A percentile compares a stretch with the other conserved stretches of the same genome.
Conservation (phyloP, 2,113 vertebrate species). For the Orycteropus afer region DNA sequence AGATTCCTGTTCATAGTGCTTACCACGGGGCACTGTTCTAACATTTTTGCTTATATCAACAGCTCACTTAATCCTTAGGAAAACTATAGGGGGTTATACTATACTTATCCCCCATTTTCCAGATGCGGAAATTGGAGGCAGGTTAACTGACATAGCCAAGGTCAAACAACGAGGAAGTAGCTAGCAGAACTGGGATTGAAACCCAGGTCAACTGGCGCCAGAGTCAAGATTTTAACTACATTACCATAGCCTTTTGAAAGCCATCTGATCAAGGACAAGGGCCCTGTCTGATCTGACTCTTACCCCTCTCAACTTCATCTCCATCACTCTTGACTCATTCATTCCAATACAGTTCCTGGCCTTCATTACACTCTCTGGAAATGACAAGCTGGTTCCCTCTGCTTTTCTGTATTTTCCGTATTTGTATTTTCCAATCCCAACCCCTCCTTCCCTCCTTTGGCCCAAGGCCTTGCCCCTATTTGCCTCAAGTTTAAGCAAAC, state of each 20-base stretch:
- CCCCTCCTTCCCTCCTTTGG: neutral
- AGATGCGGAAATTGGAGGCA: constrained; percentile 31
- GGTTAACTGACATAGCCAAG: constrained; percentile 1
- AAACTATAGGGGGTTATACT: constrained; percentile 1
- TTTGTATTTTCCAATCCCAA: constrained; percentile 7
- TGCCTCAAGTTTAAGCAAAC: neutral
- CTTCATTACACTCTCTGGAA: neutral
- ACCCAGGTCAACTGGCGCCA: neutral
- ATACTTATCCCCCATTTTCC: constrained; percentile 6
- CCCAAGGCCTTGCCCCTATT: neutral
- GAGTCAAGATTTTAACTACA: neutral
- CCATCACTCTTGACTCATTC: neutral
- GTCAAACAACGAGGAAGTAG: neutral
- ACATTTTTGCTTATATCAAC: constrained; percentile 21
- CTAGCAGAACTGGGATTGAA: neutral
- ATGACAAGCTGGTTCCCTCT: constrained; percentile 21
- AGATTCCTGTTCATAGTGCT: neutral
- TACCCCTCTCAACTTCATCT: neutral
- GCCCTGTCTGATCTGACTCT: neutral
- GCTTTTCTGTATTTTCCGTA: neutral
- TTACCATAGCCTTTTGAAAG: neutral
- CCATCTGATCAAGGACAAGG: neutral
- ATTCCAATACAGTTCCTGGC: neutral
- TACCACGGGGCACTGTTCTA: neutral
- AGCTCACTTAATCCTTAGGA: neutral